Conservation (phyloP, 37 sponge, comb jelly and placozoan genomes). For the Spongilla lacustris region DNA sequence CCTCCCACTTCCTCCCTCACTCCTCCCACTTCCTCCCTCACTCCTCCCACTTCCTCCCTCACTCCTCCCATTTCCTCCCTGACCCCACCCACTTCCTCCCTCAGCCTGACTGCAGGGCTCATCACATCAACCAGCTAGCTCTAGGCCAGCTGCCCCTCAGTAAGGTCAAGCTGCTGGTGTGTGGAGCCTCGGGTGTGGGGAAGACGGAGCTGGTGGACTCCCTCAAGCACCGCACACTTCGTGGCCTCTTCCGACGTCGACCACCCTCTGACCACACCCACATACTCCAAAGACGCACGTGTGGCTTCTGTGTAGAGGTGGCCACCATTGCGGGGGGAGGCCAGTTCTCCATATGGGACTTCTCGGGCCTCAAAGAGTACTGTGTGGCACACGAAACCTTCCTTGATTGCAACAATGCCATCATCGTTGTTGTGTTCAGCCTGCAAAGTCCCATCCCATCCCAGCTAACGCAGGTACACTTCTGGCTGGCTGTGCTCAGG, state of each 20-base stretch:
- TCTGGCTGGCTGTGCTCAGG: conserved; percentile 85
- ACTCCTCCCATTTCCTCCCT: not conserved
- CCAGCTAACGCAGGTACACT: conserved; percentile 68
- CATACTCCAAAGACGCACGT: conserved; percentile 42
- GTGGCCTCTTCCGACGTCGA: conserved; percentile 63
- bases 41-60: too few relatives aligned
- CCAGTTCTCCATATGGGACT: conserved; percentile 89
- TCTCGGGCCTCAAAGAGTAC: conserved; percentile 80
- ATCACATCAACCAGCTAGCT: conserved; percentile 63
- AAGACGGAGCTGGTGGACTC: conserved; percentile 83
- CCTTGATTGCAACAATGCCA: conserved; percentile 54
- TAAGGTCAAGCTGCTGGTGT: conserved; percentile 81
- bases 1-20: not conserved
- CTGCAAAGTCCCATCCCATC: conserved; percentile 51
- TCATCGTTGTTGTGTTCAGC: conserved; percentile 74
- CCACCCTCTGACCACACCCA: conserved; percentile 51
- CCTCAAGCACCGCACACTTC: conserved; percentile 63
- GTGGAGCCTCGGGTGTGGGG: conserved; percentile 84
- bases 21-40: conserved; percentile 2
- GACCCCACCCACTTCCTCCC: not conserved
- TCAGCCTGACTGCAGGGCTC: conserved; percentile 49
- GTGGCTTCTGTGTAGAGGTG: conserved; percentile 63
- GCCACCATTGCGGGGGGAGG: conserved; percentile 64
- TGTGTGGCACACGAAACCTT: conserved; percentile 78
- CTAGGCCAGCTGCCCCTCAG: conserved; percentile 42